Percentiles rank a stretch among this genome's conserved stretches.
Evolutionary conservation across 2,888 invertebrate genomes (phyloP).

Genomic region (Phania funesta): DNA sequence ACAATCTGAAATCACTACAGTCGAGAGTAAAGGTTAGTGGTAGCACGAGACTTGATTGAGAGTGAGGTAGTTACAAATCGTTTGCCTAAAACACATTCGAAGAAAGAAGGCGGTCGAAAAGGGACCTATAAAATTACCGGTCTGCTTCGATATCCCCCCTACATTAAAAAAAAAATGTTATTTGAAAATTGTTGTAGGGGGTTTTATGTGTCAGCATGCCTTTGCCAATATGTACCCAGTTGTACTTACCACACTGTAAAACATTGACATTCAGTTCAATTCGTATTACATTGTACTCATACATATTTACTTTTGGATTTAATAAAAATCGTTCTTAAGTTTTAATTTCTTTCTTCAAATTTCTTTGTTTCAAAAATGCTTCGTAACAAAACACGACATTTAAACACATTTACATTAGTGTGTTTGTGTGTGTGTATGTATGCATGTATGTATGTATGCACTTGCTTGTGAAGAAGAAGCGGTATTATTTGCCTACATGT

Average conservation of each 20-base stretch:
- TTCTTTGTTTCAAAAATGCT: conserved; percentile 54
- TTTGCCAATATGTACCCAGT: not conserved
- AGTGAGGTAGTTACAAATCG: no score
- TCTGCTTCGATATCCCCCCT: no score
- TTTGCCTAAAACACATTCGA: no score
- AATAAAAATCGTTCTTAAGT: conserved; percentile 20
- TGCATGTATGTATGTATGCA: no score
- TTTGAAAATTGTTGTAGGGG: conserved; percentile 6
- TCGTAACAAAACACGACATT: conserved; percentile 29
- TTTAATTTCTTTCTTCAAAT: conserved; percentile 10
- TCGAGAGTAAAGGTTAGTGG: no score
- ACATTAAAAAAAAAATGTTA: no score
- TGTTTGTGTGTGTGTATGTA: no score
- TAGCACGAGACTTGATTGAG: no score
- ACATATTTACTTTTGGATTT: conserved; percentile 27
- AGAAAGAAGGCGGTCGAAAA: no score
- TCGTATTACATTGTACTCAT: conserved; percentile 13
- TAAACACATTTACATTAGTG: no score
- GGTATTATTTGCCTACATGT: not conserved
- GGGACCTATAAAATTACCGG: no score
- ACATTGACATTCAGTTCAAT: not conserved
- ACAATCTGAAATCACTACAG: no score
- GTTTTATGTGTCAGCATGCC: not conserved
- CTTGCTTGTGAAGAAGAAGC: not conserved
- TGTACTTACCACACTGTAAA: not conserved